Percentiles rank a stretch among this genome's conserved stretches.
Conservation (phyloP, 2,888 invertebrate genomes). For the Hyles lineata region DNA sequence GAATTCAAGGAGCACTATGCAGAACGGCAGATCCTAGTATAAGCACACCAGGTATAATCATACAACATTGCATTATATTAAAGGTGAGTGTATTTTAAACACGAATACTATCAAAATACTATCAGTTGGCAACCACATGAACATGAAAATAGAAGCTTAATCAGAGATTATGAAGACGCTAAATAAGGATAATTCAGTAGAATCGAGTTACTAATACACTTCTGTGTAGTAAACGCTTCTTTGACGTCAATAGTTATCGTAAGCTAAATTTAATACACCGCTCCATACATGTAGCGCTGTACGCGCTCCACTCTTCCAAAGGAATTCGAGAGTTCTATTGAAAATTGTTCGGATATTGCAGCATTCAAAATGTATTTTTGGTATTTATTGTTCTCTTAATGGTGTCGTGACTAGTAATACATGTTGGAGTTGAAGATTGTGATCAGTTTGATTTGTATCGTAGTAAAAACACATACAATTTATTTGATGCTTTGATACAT, state of each 20-base stretch:
- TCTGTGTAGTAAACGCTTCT: slow-evolving; percentile 32
- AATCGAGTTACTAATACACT: slow-evolving; percentile 22
- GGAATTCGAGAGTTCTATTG: slow-evolving; percentile 5
- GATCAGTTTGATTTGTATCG: not conserved
- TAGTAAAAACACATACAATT: not conserved
- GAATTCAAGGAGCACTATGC: not conserved
- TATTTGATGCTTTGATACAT: too few species aligned
- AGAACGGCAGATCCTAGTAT: not conserved
- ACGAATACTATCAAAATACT: not conserved
- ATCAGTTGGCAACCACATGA: not conserved
- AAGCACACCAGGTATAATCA: too few species aligned
- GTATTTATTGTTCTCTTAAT: not conserved
- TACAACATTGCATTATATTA: not conserved
- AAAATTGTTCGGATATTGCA: not conserved
- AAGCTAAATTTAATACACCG: slow-evolving; percentile 31
- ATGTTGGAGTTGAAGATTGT: not conserved
- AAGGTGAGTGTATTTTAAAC: not conserved
- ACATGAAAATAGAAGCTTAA: not conserved
- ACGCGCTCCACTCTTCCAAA: slow-evolving; percentile 3
- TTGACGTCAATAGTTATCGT: slow-evolving; percentile 32
- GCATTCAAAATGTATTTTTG: not conserved
- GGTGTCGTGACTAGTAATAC: not conserved
- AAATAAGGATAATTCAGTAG: slow-evolving; percentile 20
- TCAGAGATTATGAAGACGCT: slow-evolving; percentile 18
- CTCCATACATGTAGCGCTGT: slow-evolving; percentile 38